Conservation (phyloP, 2,888 invertebrate genomes). For the Polymixis flavicincta region DNA sequence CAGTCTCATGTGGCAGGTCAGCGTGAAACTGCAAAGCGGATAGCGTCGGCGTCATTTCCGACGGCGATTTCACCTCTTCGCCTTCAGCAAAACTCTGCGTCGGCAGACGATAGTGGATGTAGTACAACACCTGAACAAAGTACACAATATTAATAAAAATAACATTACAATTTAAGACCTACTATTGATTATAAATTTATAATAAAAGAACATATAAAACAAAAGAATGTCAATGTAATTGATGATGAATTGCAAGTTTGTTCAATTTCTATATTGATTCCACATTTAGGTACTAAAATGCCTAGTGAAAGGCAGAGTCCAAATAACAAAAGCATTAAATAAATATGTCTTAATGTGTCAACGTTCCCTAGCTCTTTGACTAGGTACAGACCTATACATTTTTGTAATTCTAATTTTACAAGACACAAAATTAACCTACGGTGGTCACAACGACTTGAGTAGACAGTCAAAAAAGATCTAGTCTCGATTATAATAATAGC, state of each 20-base stretch:
- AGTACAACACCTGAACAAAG: constrained; percentile 92
- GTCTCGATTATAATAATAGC: constrained; percentile 42
- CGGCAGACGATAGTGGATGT: constrained; percentile 94
- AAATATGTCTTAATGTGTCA: no score
- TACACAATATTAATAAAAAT: not conserved
- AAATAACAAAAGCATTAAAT: constrained; percentile 4
- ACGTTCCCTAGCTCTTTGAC: constrained; percentile 10
- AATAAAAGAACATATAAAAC: not conserved
- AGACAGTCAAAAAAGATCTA: constrained; percentile 25
- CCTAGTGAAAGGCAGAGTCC: not conserved
- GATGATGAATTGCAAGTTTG: not conserved
- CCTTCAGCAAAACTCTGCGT: constrained; percentile 93
- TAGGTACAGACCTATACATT: not conserved
- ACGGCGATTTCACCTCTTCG: constrained; percentile 89
- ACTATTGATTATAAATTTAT: not conserved
- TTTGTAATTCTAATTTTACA: constrained; percentile 39
- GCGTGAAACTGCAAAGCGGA: constrained; percentile 97
- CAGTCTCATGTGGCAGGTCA: constrained; percentile 96
- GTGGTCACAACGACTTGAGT: no score
- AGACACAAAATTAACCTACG: constrained; percentile 11
- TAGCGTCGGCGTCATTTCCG: constrained; percentile 92
- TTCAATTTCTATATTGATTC: not conserved
- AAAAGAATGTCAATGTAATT: not conserved
- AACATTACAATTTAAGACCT: not conserved
- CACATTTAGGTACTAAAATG: not conserved